Percentiles rank a stretch among this genome's conserved stretches.
Evolutionary conservation across 2,888 invertebrate species (phyloP).

Genomic region (Odontomyia ornata): DNA sequence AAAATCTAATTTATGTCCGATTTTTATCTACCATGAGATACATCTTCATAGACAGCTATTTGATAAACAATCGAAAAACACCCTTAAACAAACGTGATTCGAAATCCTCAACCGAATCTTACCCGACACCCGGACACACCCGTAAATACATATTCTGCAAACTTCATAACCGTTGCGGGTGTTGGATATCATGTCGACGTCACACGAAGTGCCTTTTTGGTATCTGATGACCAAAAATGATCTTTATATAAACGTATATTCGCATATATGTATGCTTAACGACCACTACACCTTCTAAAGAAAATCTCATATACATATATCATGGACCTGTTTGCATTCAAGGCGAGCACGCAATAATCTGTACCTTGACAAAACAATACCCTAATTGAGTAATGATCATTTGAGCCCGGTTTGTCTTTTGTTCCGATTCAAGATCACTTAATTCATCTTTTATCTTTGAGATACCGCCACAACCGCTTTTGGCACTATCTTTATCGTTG

Average conservation of each 20-base stretch:
- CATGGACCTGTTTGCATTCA: constrained; percentile 1
- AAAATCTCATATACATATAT: too few relatives aligned
- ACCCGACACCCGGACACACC: constrained; percentile 25
- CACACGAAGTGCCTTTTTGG: not conserved
- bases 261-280: too few relatives aligned
- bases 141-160: not conserved
- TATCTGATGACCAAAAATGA: too few relatives aligned
- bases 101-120: too few relatives aligned
- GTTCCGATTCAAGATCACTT: constrained; percentile 7
- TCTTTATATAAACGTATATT: too few relatives aligned
- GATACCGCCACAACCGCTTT: not conserved
- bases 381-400: constrained; percentile 40
- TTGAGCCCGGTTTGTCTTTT: constrained; percentile 11
- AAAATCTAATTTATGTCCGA: too few relatives aligned
- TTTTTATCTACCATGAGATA: too few relatives aligned
- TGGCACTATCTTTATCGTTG: constrained; percentile 19
- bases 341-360: not conserved
- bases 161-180: constrained; percentile 1
- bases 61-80: not conserved
- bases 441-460: constrained; percentile 36
- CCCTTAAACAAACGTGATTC: constrained; percentile 34
- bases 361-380: constrained; percentile 29
- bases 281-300: too few relatives aligned
- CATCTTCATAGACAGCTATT: not conserved
- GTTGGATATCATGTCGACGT: not conserved